phyloP scores from a whole-genome alignment of 2,113 vertebrate species.

The Rhea pennata region DNA sequence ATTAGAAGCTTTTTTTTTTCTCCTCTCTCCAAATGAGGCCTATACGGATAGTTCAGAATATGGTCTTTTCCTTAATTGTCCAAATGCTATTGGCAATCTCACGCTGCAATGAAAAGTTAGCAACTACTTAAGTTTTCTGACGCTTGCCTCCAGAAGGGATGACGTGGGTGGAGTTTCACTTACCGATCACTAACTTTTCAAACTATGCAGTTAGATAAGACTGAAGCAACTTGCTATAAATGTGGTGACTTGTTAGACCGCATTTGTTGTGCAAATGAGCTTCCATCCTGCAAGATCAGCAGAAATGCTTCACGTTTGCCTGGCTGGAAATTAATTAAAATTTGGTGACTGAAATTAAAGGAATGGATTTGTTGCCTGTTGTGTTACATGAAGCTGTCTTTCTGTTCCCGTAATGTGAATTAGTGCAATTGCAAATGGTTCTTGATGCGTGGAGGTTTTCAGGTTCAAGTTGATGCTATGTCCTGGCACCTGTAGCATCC shows the following conservation, averaged over 20 bases:
- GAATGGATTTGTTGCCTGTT: conserved; percentile 38
- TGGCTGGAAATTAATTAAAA: conserved; percentile 66
- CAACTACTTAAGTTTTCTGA: not conserved
- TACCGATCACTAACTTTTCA: conserved; percentile 59
- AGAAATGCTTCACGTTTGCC: conserved; percentile 22
- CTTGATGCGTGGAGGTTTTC: conserved; percentile 20
- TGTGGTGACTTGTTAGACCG: conserved; percentile 65
- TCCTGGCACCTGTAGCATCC: not conserved
- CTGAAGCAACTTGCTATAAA: conserved; percentile 60
- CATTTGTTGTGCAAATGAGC: conserved; percentile 65
- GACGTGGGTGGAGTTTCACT: conserved; percentile 65
- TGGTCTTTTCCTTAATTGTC: not conserved
- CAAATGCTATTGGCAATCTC: not conserved
- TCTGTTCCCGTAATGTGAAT: conserved; percentile 43
- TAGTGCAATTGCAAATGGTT: not conserved
- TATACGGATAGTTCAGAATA: not conserved
- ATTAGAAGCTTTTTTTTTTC: not conserved
- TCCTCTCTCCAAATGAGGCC: not conserved
- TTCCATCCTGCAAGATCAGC: conserved; percentile 37
- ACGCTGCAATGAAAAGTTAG: not conserved
- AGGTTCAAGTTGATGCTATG: not conserved
- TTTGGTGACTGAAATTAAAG: conserved; percentile 60
- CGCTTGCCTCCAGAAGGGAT: conserved; percentile 38
- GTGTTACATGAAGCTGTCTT: conserved; percentile 12
- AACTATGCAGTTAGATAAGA: conserved; percentile 50